phyloP scores from a whole-genome alignment of 1,140 invertebrate genomes.

The Pollicipes pollicipes region DNA sequence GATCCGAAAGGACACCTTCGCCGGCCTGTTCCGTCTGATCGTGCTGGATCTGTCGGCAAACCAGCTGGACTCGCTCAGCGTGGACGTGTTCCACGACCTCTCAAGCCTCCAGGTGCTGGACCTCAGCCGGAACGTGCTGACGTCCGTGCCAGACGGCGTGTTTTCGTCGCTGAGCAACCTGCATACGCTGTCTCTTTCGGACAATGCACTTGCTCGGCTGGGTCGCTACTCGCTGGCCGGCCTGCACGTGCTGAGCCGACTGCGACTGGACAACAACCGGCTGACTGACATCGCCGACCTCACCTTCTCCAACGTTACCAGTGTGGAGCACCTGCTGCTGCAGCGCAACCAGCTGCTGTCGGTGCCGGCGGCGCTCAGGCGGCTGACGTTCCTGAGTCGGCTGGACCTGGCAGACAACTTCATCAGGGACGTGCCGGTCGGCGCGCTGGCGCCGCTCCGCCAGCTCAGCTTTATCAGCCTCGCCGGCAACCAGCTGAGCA shows the following conservation, averaged over 20 bases:
- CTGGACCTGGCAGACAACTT: conserved; percentile 63
- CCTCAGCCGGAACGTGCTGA: conserved; percentile 55
- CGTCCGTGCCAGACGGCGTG: conserved; percentile 55
- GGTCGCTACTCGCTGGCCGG: conserved; percentile 59
- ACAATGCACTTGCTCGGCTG: conserved; percentile 55
- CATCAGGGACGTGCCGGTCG: conserved; percentile 52
- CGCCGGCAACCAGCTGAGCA: conserved; percentile 71
- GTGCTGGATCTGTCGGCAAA: conserved; percentile 71
- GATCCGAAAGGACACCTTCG: conserved; percentile 48
- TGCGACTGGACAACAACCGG: conserved; percentile 61
- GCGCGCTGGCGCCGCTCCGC: conserved; percentile 49
- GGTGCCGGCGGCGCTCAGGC: conserved; percentile 52
- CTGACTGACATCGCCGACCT: conserved; percentile 54
- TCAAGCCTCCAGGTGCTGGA: conserved; percentile 66
- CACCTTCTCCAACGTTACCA: conserved; percentile 52
- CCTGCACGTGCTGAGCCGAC: conserved; percentile 50
- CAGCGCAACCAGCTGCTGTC: conserved; percentile 54
- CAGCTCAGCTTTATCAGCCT: conserved; percentile 55
- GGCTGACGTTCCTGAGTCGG: conserved; percentile 52
- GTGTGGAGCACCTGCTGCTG: conserved; percentile 59
- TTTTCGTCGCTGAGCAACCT: conserved; percentile 67
- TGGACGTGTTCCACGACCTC: conserved; percentile 51
- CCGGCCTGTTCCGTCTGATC: conserved; percentile 66
- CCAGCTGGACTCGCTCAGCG: conserved; percentile 54
- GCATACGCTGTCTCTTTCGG: conserved; percentile 56